Evolutionary conservation across 2,797 vertebrate species (phyloP).

Genomic region (Cynodonichthys magdalenae): DNA sequence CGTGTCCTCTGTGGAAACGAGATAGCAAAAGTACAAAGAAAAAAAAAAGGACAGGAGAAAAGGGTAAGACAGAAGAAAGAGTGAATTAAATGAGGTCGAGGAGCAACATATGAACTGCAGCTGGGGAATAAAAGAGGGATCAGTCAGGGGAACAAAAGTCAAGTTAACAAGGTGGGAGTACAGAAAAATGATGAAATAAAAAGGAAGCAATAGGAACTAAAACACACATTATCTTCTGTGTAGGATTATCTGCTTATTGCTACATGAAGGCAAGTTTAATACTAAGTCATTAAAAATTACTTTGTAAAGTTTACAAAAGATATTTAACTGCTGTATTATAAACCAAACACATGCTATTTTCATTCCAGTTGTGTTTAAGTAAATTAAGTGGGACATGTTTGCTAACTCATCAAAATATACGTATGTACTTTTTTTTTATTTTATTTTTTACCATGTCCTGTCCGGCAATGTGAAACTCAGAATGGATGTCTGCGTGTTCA

Average conservation of each 20-base stretch:
- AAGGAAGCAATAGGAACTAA: constrained; percentile 58
- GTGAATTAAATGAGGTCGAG: constrained; percentile 65
- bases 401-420: no score
- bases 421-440: no score
- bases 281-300: neutral
- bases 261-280: neutral
- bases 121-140: constrained; percentile 61
- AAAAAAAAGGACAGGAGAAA: constrained; percentile 29
- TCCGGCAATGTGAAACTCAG: no score
- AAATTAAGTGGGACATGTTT: no score
- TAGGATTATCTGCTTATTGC: constrained; percentile 22
- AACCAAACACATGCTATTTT: neutral
- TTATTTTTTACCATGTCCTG: no score
- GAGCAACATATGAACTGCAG: constrained; percentile 55
- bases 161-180: constrained; percentile 60
- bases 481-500: no score
- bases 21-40: constrained; percentile 61
- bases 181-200: constrained; percentile 54
- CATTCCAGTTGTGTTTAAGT: no score
- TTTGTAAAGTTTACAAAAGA: neutral
- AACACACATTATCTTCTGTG: constrained; percentile 55
- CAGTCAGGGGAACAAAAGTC: constrained; percentile 61
- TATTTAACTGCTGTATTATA: neutral
- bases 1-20: constrained; percentile 70
- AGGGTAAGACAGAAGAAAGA: constrained; percentile 49